These are phyloP conservation scores for Falco concolor DNA, from an alignment of 2,797 vertebrate species.

Conservation along the genomic window DNA sequence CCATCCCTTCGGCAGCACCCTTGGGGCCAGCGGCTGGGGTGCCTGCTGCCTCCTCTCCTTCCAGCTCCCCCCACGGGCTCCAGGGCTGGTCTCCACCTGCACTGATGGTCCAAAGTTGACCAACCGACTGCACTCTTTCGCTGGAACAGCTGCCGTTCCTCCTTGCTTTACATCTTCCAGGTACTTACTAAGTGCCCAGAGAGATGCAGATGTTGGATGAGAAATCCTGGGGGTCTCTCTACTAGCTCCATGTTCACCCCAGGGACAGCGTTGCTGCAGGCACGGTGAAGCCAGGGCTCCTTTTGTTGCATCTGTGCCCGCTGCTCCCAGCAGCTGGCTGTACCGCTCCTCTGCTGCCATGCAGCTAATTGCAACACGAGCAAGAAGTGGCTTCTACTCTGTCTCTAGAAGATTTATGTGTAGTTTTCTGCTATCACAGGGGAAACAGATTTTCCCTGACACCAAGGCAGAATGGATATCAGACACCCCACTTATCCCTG, in stretches of 20 bases:
- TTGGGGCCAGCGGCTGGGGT: background rate
- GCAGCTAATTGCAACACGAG: background rate
- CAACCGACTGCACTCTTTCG: background rate
- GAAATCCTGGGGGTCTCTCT: background rate
- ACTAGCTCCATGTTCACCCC: background rate
- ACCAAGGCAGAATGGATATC: background rate
- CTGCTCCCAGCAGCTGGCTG: background rate
- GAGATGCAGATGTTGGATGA: background rate
- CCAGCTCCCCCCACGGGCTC: background rate
- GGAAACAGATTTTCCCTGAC: background rate
- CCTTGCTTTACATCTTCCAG: background rate
- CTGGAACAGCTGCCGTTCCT: background rate
- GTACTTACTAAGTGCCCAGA: background rate
- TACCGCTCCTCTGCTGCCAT: accelerated
- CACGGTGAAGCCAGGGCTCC: background rate
- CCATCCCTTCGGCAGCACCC: background rate
- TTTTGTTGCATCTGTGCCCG: background rate
- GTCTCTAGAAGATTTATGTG: background rate
- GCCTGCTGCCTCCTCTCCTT: background rate
- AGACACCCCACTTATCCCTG: background rate
- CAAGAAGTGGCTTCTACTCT: background rate
- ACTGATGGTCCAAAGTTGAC: background rate
- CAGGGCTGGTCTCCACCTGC: background rate
- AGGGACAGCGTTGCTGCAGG: background rate
- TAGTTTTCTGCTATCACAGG: background rate